Percentiles rank a stretch among this genome's conserved stretches.
Evolutionary conservation across 92 coral and sea anemone species (phyloP).

Genomic region (Virgularia gustaviana): DNA sequence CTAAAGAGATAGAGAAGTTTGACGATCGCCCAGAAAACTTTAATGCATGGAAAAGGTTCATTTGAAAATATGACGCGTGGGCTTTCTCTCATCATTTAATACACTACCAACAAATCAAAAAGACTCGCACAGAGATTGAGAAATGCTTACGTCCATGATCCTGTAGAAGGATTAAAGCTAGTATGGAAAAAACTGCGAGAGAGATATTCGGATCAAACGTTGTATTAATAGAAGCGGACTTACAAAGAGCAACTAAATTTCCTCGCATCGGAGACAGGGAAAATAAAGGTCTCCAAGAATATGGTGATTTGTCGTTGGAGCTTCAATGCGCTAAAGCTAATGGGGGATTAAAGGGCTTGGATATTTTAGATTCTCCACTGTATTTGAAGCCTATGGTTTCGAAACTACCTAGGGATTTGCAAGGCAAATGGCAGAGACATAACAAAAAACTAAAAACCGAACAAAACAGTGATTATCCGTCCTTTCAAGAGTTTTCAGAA

Average conservation of each 20-base stretch:
- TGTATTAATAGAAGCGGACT: slow-evolving; percentile 46
- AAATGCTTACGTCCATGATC: slow-evolving; percentile 47
- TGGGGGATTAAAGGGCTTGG: too few species aligned
- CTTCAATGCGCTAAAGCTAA: slow-evolving; percentile 48
- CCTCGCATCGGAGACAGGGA: slow-evolving; percentile 30
- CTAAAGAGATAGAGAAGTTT: too few species aligned
- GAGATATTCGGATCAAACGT: slow-evolving; percentile 51
- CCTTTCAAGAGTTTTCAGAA: slow-evolving; percentile 7
- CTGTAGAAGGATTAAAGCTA: slow-evolving; percentile 38
- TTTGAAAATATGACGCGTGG: too few species aligned
- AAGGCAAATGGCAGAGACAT: too few species aligned
- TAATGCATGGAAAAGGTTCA: too few species aligned
- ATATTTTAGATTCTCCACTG: too few species aligned
- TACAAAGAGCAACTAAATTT: slow-evolving; percentile 25
- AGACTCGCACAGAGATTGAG: slow-evolving; percentile 44
- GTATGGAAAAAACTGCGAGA: slow-evolving; percentile 49
- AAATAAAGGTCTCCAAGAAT: slow-evolving; percentile 48
- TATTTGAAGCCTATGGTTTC: too few species aligned
- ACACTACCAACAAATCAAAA: slow-evolving; percentile 47
- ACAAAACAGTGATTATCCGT: too few species aligned
- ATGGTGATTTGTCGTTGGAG: slow-evolving; percentile 51
- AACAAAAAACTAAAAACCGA: too few species aligned
- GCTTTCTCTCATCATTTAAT: too few species aligned
- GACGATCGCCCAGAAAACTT: too few species aligned
- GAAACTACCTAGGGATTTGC: too few species aligned